phyloP scores from a whole-genome alignment of 2,113 vertebrate species.

The Platysteira castanea region DNA sequence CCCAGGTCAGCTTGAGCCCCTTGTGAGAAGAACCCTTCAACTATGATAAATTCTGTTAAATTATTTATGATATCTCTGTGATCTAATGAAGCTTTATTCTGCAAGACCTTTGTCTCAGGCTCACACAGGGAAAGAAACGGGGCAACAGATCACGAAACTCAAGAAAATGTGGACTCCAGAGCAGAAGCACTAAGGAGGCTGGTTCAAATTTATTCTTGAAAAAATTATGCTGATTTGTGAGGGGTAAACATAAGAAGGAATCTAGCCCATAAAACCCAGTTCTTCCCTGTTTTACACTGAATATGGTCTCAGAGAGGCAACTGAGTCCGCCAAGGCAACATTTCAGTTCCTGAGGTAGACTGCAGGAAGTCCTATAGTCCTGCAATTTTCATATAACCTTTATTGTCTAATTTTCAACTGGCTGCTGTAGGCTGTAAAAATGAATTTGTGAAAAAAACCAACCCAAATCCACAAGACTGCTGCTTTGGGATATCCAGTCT shows the following conservation, averaged over 20 bases:
- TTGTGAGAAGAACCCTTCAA: constrained; percentile 28
- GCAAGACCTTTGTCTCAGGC: constrained; percentile 1
- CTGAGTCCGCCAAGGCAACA: not conserved
- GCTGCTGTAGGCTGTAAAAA: constrained; percentile 17
- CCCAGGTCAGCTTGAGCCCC: constrained; percentile 6
- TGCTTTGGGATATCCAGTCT: constrained; percentile 23
- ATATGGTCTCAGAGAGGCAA: not conserved
- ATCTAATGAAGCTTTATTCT: constrained; percentile 49
- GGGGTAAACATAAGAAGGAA: not conserved
- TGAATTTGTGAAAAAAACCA: not conserved
- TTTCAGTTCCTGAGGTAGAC: not conserved
- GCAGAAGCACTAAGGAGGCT: not conserved
- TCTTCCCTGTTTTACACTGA: not conserved
- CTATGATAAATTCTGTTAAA: constrained; percentile 52
- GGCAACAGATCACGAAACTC: not conserved
- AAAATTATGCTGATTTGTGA: not conserved
- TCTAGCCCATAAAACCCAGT: not conserved
- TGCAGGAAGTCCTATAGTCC: not conserved
- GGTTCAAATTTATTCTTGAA: not conserved
- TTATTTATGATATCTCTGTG: constrained; percentile 52
- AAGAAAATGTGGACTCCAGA: not conserved
- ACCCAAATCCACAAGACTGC: not conserved
- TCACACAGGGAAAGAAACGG: not conserved
- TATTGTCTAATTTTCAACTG: constrained; percentile 5
- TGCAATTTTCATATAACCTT: not conserved